Base-by-base conservation (phyloP, 23 tunicate genomes). In the Diplosoma virens region DNA sequence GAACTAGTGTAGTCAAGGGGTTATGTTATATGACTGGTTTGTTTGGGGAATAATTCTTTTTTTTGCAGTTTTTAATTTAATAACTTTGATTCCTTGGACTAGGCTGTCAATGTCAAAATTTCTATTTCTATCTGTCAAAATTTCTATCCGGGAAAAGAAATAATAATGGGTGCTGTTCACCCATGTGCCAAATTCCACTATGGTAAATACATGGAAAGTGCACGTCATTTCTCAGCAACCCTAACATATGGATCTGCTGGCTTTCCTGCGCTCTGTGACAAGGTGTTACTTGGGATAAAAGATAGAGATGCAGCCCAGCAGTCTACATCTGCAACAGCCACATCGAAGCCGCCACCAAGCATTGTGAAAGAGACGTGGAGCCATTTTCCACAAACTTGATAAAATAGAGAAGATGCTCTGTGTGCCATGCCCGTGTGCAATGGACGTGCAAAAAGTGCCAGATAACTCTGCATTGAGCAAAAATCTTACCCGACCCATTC, bases 111-210 rank as follows among this genome's bases (percentile, higher is more conserved):
- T 55, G 20, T n/a, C n/a, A n/a, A n/a, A n/a, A n/a, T n/a, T n/a
- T n/a, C n/a, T n/a, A n/a, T n/a, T n/a, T n/a, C n/a, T n/a, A n/a
- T n/a, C 4, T 55, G 17, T 14, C 24, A 55, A 25, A 25, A 55
- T 55, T 55, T 11, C 63, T 14, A 55, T 55, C 63, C 63, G 63
- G 20, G 63, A 25, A 55, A 55, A 55, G 20, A 55, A 55, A 25
- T 55, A 25, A 25, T 11, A 25, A 25, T 55, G 63, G 24, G 63
- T 55, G 24, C 63, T 55, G 24, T 55, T 55, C 21, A 20, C 63
- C 17, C 24, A 55, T 25, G 20, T 55, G 63, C 24, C 20, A 20
- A 41, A 55, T 55, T 22, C 4, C 6, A 55, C 24, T 6, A 55
- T 55, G 63, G 63, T 55, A 55, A 55, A 55, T n/a, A n/a, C n/a